Conservation (phyloP, 1,140 invertebrate genomes). For the Mactra quadrangularis region DNA sequence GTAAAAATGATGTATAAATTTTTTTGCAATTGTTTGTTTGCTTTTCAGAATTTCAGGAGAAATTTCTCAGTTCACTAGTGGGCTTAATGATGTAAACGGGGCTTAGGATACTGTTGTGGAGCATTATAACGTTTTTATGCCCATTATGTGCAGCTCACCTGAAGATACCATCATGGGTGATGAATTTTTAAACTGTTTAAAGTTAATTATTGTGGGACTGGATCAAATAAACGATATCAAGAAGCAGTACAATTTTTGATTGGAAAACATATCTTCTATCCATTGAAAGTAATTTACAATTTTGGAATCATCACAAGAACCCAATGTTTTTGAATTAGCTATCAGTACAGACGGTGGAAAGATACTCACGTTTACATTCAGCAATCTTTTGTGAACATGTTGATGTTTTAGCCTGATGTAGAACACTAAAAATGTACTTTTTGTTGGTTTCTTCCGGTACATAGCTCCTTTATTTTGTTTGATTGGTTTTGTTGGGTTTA, state of each 20-base stretch:
- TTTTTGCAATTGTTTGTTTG: conserved; percentile 5
- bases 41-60: conserved; percentile 38
- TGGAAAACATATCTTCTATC: conserved; percentile 50
- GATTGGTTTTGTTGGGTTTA: too few relatives aligned
- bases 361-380: too few relatives aligned
- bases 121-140: conserved; percentile 20
- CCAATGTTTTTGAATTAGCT: too few relatives aligned
- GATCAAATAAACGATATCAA: conserved; percentile 18
- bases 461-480: too few relatives aligned
- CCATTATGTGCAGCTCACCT: background rate
- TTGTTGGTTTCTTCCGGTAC: too few relatives aligned
- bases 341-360: too few relatives aligned
- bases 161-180: conserved; percentile 11
- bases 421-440: too few relatives aligned
- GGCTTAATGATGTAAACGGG: conserved; percentile 45
- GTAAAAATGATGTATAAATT: too few relatives aligned
- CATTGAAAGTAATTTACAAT: conserved; percentile 55
- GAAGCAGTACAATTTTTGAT: conserved; percentile 37
- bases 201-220: conserved; percentile 19
- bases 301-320: too few relatives aligned
- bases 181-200: conserved; percentile 10
- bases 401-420: too few relatives aligned
- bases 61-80: conserved; percentile 44
- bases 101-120: conserved; percentile 23
- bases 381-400: too few relatives aligned